phyloP scores from a whole-genome alignment of 1,140 invertebrate species.

The Asbolus verrucosus region DNA sequence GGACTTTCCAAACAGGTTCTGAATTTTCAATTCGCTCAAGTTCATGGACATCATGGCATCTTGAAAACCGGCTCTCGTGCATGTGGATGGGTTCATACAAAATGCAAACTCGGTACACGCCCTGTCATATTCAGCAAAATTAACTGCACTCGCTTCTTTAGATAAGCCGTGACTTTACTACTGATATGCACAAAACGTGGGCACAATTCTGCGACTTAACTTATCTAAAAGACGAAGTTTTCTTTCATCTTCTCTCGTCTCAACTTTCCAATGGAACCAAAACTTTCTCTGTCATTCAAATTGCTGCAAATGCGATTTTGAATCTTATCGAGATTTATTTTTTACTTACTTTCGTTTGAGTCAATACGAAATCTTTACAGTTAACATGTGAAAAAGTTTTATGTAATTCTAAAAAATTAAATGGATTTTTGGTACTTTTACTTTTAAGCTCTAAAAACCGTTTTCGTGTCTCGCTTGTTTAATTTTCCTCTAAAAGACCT shows the following conservation, averaged over 20 bases:
- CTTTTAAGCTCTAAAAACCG: slow-evolving; percentile 11
- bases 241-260: too few relatives aligned
- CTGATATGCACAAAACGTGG: neutral
- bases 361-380: neutral
- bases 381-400: too few relatives aligned
- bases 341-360: neutral
- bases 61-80: slow-evolving; percentile 23
- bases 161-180: neutral
- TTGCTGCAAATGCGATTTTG: neutral
- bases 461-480: neutral
- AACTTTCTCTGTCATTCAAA: neutral
- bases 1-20: slow-evolving; percentile 8
- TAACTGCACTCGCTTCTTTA: neutral
- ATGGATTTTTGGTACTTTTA: neutral
- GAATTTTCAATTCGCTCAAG: slow-evolving; percentile 29
- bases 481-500: slow-evolving; percentile 22
- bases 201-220: too few relatives aligned
- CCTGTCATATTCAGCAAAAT: slow-evolving; percentile 20
- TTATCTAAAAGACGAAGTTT: too few relatives aligned
- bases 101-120: slow-evolving; percentile 23
- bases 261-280: slow-evolving; percentile 4
- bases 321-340: neutral
- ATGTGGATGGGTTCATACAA: slow-evolving; percentile 9
- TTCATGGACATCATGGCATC: slow-evolving; percentile 16
- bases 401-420: too few relatives aligned